Base-by-base conservation (phyloP, 2,888 invertebrate genomes). In the Autographa gamma region DNA sequence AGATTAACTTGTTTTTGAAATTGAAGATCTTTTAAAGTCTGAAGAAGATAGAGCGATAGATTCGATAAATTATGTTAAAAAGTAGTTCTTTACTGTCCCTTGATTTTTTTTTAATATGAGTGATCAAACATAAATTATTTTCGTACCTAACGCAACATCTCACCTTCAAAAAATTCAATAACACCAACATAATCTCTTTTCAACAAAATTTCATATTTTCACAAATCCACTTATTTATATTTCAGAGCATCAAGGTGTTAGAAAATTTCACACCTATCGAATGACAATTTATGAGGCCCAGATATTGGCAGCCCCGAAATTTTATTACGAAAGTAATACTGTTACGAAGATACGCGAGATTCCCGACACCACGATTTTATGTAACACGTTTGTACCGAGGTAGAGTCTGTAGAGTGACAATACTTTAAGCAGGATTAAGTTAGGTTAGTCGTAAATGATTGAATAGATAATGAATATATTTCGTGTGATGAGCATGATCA, bases 261-360 rank as follows among this genome's bases (percentile, higher is more conserved):
- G 66, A 71, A 73, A 81, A 81, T 79, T 77, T 84, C 83, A 86
- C 76, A 80, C 72, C 69, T 75, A 79, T 85, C 78, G 80, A 73
- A 70, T 77, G 74, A 80, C 81, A 87, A 87, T 90, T 90, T 90
- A 89, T 83, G 86, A 83, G 69, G 76, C 73, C 77, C 83, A 82
- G 81, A 85, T 89, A 89, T 89, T 88, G 90, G 87, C 83, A 83
- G 69, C 79, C 84, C 76, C 81, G 80, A 87, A 86, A 86, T 88
- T 89, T 91, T 90, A 90, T 91, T 88, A 84, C 84, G 69, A 66
- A 76, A 71, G 83, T 89, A 88, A 91, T 88, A 87, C 82, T 89
- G 88, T 90, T 88, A 89, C 88, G 88, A 86, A 87, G 89, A 87
- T 83, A 83, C 79, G 80, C 34, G 62, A 74, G 73, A 76, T 68